Evolutionary conservation across 2,888 invertebrate genomes (phyloP), one percentile per base, ranked within the genome.

Genomic region (Hedya salicella): DNA sequence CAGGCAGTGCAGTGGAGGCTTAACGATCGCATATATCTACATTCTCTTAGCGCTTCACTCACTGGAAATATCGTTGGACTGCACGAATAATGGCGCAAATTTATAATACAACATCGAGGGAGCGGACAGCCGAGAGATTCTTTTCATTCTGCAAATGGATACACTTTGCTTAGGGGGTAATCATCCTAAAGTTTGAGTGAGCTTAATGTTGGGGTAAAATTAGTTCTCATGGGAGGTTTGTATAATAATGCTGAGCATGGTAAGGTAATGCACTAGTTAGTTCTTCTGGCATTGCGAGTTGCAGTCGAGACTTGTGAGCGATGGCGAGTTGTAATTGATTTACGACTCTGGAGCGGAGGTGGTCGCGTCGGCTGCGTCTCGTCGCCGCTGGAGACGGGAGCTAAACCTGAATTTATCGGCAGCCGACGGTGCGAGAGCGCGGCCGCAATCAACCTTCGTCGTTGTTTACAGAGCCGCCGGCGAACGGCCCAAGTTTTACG

Each of bases 11-110:
- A 74, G 74, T 72, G 71, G 79, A 75, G 76, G 79, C 83, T 87
- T 88, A 89, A 89, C 86, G 87, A 88, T 80, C 83, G 78, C 86
- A 88, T 89, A 90, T 90, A 89, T 89, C 87, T 85, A 83, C 82
- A 82, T 81, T 83, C 87, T 83, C 85, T 83, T 80, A 73, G 78
- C 78, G 74, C 79, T 76, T 75, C 75, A 77, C 87, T 83, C 86
- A 72, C 78, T 84, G 86, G 87, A 86, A 89, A 88, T 88, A 82
- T 88, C 82, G 80, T 77, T 78, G 78, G 79, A 81, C 77, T 78
- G 83, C 78, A 80, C 80, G 82, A 88, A 83, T 89, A 88, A 89
- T 89, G 85, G 85, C 81, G 77, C 76, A 80, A 87, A 89, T 89
- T 89, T 87, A 89, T 87, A 86, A 87, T 80, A 78, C 80, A 75